These are phyloP conservation scores for Fistularia tabacaria DNA, from an alignment of 2,797 vertebrate genomes.

Conservation along the genomic window DNA sequence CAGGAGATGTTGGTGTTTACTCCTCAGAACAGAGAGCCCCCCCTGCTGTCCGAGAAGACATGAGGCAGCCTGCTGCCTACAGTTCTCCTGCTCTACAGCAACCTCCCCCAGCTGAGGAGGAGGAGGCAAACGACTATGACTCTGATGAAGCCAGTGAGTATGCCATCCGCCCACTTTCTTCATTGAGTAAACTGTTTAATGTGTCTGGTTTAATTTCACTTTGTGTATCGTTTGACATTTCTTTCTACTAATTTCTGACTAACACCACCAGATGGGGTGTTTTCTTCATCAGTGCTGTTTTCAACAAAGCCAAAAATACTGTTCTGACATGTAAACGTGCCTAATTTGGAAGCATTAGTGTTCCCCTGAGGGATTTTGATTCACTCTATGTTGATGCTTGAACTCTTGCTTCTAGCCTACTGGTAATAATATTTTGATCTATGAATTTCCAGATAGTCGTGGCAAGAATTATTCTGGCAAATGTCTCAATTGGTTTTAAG, in stretches of 20 bases:
- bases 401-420: constrained; percentile 23
- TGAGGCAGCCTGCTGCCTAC: constrained; percentile 69
- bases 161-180: constrained; percentile 37
- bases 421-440: constrained; percentile 22
- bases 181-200: constrained; percentile 14
- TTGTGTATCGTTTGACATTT: constrained; percentile 16
- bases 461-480: constrained; percentile 13
- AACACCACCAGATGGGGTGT: constrained; percentile 10
- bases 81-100: constrained; percentile 60
- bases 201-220: constrained; percentile 21
- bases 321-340: constrained; percentile 5
- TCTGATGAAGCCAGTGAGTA: constrained; percentile 92
- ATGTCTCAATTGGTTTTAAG: constrained; percentile 11
- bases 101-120: constrained; percentile 75
- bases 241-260: constrained; percentile 18
- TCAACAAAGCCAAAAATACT: constrained; percentile 12
- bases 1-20: constrained; percentile 57
- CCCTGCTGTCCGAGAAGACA: constrained; percentile 74
- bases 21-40: constrained; percentile 65
- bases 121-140: constrained; percentile 92
- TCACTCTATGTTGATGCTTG: constrained; percentile 6
- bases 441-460: constrained; percentile 20
- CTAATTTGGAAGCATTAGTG: constrained; percentile 26
- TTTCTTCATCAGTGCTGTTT: neutral
- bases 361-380: constrained; percentile 20